A percentile compares a stretch with the other conserved stretches of the same genome.
These are phyloP conservation scores for Cheilosia urbana DNA, from an alignment of 2,888 invertebrate species.

Conservation along the genomic window DNA sequence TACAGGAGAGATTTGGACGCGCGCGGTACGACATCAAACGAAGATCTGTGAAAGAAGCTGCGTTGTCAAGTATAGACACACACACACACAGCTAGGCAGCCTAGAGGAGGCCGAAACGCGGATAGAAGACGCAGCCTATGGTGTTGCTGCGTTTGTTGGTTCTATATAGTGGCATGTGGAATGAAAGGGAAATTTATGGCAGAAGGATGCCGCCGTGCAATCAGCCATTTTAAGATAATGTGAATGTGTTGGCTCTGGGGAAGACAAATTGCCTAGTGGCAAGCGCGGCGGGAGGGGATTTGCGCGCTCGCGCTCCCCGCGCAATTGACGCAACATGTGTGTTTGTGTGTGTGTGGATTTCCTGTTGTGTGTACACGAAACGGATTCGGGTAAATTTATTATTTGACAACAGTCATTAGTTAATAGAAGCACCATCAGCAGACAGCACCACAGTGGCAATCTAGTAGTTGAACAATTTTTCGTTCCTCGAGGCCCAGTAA, in stretches of 20 bases:
- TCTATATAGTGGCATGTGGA: slow-evolving; percentile 59
- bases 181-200: slow-evolving; percentile 75
- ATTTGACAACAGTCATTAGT: slow-evolving; percentile 76
- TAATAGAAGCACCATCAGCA: slow-evolving; percentile 68
- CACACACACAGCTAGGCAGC: slow-evolving; percentile 15
- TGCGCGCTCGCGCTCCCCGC: slow-evolving; percentile 26
- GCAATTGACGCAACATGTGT: slow-evolving; percentile 65
- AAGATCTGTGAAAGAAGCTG: slow-evolving; percentile 62
- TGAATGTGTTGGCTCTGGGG: slow-evolving; percentile 71
- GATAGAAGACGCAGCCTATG: slow-evolving; percentile 18
- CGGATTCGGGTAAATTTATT: slow-evolving; percentile 74
- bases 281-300: slow-evolving; percentile 37
- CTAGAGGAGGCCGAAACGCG: slow-evolving; percentile 30
- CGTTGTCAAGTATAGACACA: slow-evolving; percentile 57
- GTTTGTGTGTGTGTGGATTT: slow-evolving; percentile 40
- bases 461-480: slow-evolving; percentile 58
- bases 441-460: slow-evolving; percentile 67
- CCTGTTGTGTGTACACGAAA: slow-evolving; percentile 71
- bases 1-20: slow-evolving; percentile 70
- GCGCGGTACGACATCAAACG: slow-evolving; percentile 69
- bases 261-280: slow-evolving; percentile 74
- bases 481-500: slow-evolving; percentile 55
- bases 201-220: slow-evolving; percentile 71
- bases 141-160: slow-evolving; percentile 28
- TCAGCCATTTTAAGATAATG: slow-evolving; percentile 75